Base-by-base conservation (phyloP, 2,113 vertebrate species). In the Semnornis frantzii region DNA sequence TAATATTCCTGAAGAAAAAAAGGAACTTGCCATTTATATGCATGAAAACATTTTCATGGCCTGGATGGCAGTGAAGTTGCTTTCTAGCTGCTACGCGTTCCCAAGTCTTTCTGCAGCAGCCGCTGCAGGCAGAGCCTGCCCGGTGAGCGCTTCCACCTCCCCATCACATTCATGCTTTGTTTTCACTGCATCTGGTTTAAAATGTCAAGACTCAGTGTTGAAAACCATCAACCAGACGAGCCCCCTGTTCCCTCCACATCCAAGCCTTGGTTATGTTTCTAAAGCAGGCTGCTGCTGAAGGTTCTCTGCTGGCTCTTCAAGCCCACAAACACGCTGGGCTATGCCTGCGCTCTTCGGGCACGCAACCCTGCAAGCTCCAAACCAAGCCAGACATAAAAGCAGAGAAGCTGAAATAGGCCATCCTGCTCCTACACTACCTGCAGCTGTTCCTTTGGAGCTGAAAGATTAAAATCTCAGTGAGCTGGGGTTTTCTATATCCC, bases 371-470 rank as follows among this genome's bases (percentile, higher is more conserved):
- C 85, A 34, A 88, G 55, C 58, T 94, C 90, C 80, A 78, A 44
- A 74, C n/a, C 1, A 6, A 80, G 81, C 78, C 54, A 15, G 6
- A 46, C 20, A 79, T 20, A 87, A 90, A 72, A 87, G 78, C 68
- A 87, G 76, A 84, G 79, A 96, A 59, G 55, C 31, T 9, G 12
- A 78, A 91, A 89, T 6, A 19, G 75, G 82, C 91, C 60, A 23
- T 80, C 12, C 27, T 46, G 85, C 80, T 70, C n/a, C 82, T 31
- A 12, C 44, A 68, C 81, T 70, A 94, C 92, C 94, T 88, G 93
- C 94, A 97, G 96, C 96, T 94, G 92, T 70, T 92, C 63, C 88
- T 96, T 9, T 34, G 63, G 77, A 93, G 74, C 55, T 88, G 18
- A 73, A 79, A 83, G 92, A 90, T 46, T 85, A 92, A 85, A 12